Percentiles rank a stretch among this genome's conserved stretches.
Conservation (phyloP, 2,797 vertebrate species). For the Silurus lanzhouensis region DNA sequence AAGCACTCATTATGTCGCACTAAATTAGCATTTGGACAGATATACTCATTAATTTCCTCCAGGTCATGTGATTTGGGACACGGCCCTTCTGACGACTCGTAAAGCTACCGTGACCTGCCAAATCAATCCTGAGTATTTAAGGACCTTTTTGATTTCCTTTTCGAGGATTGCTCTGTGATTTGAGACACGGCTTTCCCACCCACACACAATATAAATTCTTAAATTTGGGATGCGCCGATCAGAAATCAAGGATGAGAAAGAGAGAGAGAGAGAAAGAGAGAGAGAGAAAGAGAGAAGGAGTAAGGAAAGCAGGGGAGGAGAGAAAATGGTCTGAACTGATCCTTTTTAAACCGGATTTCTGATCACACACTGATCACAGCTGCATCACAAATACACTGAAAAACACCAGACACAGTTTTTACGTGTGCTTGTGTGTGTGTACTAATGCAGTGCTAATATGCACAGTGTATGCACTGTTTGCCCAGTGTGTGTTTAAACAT, state of each 20-base stretch:
- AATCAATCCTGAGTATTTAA: background rate
- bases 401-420: background rate
- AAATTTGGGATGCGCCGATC: background rate
- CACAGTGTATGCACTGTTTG: no score
- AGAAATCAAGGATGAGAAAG: constrained; percentile 6
- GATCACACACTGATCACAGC: background rate
- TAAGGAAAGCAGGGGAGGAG: background rate
- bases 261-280: background rate
- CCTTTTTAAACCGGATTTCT: background rate
- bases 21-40: background rate
- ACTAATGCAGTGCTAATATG: no score
- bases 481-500: background rate
- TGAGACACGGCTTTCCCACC: background rate
- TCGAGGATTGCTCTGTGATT: background rate
- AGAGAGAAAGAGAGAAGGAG: background rate
- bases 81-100: background rate
- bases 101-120: background rate
- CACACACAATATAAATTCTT: background rate
- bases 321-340: background rate
- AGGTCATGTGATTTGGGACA: background rate
- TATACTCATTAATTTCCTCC: background rate
- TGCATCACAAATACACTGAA: constrained; percentile 9
- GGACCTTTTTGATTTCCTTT: background rate
- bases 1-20: background rate
- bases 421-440: background rate